Evolutionary conservation across 2,888 invertebrate genomes (phyloP).

Genomic region (Machimus atricapillus): DNA sequence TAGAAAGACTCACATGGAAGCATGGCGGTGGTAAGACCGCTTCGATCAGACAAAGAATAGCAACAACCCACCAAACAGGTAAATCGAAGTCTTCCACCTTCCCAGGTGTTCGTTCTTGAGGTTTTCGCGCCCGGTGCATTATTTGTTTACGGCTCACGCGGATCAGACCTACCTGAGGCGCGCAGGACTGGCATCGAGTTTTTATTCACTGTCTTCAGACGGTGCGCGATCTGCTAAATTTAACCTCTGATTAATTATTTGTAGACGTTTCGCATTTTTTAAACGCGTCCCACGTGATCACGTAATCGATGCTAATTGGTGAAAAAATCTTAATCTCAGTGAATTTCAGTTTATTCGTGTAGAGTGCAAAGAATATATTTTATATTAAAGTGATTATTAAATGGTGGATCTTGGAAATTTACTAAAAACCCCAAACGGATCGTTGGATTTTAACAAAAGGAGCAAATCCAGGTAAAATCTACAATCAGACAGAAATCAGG

Average conservation of each 20-base stretch:
- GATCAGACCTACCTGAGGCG: neutral
- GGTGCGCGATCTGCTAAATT: neutral
- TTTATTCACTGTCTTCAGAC: neutral
- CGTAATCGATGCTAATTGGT: neutral
- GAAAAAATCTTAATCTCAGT: neutral
- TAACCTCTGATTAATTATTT: neutral
- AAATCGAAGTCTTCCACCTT: neutral
- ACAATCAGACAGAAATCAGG: neutral
- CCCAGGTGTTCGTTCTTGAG: constrained; percentile 6
- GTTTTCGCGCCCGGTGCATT: neutral
- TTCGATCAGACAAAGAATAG: constrained; percentile 1
- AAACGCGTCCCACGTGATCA: neutral
- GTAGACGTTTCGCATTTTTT: neutral
- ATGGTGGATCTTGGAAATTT: neutral
- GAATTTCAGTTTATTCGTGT: neutral
- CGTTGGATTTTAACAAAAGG: neutral
- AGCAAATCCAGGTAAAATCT: neutral
- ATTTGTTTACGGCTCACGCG: constrained; percentile 11
- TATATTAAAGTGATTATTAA: neutral
- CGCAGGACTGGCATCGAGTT: neutral
- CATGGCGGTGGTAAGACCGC: neutral
- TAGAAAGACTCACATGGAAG: neutral
- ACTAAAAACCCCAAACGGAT: neutral
- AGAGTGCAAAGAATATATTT: neutral
- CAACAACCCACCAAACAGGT: constrained; percentile 16